These are phyloP conservation scores for Bagarius yarrelli DNA, from an alignment of 2,113 vertebrate genomes.

Conservation along the genomic window DNA sequence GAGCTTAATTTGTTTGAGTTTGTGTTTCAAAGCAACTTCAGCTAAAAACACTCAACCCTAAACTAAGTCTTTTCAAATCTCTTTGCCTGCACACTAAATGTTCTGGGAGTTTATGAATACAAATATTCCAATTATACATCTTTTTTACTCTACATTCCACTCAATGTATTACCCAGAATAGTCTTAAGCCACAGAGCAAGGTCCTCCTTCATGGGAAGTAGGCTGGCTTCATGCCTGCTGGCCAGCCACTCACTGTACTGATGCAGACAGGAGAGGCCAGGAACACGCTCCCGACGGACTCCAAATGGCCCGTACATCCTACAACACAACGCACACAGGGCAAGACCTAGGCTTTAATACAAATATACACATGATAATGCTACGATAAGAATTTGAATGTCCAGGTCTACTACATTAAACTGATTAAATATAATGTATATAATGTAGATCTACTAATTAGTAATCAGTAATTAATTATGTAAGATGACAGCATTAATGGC, in stretches of 20 bases:
- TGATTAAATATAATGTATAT: no score
- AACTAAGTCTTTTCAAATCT: neutral
- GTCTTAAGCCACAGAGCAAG: conserved; percentile 91
- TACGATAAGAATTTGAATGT: neutral
- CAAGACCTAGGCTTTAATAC: neutral
- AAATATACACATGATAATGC: neutral
- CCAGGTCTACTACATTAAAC: neutral
- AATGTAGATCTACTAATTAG: neutral
- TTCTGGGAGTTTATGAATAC: neutral
- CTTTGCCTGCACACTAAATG: neutral
- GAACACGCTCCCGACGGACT: conserved; percentile 70
- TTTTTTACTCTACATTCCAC: neutral
- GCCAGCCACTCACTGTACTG: conserved; percentile 94
- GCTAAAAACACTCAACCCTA: neutral
- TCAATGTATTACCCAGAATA: conserved; percentile 77
- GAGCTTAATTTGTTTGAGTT: conserved; percentile 10
- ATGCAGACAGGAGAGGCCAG: conserved; percentile 88
- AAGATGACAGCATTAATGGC: neutral
- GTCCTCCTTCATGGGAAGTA: conserved; percentile 97
- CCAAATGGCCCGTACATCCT: conserved; percentile 72
- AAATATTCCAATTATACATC: neutral
- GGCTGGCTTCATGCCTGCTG: conserved; percentile 87
- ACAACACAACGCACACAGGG: conserved; percentile 27
- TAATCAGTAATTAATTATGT: neutral
- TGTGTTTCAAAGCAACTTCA: conserved; percentile 17